These are phyloP conservation scores for Cercocebus atys DNA, from an alignment of 2,113 vertebrate genomes.

Conservation along the genomic window DNA sequence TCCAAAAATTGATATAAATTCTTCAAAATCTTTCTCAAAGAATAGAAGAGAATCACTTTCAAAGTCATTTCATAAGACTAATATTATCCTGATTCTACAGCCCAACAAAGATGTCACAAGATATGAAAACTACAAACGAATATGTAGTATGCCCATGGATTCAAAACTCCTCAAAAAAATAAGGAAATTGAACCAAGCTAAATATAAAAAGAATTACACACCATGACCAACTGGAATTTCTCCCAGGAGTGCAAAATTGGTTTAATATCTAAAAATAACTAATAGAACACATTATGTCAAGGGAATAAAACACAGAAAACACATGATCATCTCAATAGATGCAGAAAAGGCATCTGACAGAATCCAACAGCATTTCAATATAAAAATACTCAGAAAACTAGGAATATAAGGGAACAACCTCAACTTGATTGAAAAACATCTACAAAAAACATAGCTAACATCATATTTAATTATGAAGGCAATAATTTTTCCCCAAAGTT, in stretches of 20 bases:
- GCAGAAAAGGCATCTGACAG: not conserved
- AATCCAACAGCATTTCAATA: not conserved
- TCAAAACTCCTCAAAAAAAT: not conserved
- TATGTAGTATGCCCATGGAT: not conserved
- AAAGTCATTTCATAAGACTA: not conserved
- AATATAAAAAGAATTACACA: not conserved
- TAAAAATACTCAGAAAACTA: not conserved
- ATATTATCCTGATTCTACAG: not conserved
- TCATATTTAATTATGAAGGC: not conserved
- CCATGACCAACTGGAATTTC: not conserved
- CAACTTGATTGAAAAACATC: not conserved
- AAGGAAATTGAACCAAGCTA: too few species aligned
- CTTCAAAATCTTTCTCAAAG: not conserved
- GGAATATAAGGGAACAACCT: not conserved
- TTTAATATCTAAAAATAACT: not conserved
- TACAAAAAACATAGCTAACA: not conserved
- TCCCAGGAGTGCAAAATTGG: not conserved
- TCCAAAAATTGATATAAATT: not conserved
- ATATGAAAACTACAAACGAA: not conserved
- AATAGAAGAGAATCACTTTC: not conserved
- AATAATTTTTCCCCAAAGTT: not conserved
- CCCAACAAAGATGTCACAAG: not conserved
- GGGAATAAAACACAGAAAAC: not conserved
- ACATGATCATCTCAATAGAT: not conserved
- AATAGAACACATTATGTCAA: not conserved